Percentiles rank a stretch among this genome's conserved stretches.
Conservation (phyloP, 2,888 invertebrate species). For the Buathra laborator region DNA sequence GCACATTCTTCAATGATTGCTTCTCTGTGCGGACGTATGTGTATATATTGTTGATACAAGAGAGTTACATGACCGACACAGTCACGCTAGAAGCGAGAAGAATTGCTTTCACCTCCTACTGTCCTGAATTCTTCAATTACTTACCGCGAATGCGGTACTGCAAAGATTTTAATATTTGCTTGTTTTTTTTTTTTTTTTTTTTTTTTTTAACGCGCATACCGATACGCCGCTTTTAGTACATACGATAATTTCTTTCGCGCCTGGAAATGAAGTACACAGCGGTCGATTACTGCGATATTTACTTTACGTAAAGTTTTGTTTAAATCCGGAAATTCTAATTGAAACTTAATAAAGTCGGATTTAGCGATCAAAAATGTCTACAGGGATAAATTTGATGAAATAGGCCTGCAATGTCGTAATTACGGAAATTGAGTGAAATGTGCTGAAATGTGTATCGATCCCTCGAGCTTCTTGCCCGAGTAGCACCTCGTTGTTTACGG, state of each 20-base stretch:
- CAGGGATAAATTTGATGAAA: no score
- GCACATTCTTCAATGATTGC: constrained; percentile 61
- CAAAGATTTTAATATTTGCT: constrained; percentile 13
- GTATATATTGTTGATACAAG: background rate
- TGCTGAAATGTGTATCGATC: background rate
- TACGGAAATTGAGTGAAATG: background rate
- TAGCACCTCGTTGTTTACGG: background rate
- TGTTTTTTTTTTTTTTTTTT: constrained; percentile 11
- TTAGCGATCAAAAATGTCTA: no score
- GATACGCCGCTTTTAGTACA: background rate
- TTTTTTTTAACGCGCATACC: constrained; percentile 3
- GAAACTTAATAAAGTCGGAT: no score
- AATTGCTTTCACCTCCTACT: constrained; percentile 66
- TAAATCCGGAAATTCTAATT: no score
- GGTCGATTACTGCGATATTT: background rate
- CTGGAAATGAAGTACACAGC: background rate
- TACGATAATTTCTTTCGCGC: constrained; percentile 4
- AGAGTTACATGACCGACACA: constrained; percentile 5
- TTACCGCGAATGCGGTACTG: constrained; percentile 6
- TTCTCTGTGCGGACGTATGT: background rate
- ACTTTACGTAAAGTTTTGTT: no score
- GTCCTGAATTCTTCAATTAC: constrained; percentile 41
- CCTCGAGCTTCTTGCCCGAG: background rate
- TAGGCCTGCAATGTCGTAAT: background rate
- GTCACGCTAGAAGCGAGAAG: constrained; percentile 32